phyloP scores from a whole-genome alignment of 30 jellyfish, hydroid and myxozoan genomes.

The Turritopsis dohrnii region DNA sequence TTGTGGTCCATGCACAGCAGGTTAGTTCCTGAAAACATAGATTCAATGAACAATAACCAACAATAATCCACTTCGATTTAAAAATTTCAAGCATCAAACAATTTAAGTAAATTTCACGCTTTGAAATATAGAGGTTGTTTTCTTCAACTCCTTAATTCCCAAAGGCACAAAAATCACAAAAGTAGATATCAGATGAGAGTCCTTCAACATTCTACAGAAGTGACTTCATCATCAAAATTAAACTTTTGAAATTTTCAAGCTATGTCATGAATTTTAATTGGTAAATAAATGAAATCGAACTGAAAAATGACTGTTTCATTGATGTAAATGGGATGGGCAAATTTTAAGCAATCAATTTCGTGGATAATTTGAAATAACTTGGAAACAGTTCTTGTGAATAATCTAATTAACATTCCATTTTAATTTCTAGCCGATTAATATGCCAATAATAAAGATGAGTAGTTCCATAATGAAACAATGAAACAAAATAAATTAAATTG shows the following conservation, averaged over 20 bases:
- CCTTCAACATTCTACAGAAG: background rate
- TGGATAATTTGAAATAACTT: too few species aligned
- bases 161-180: too few species aligned
- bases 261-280: background rate
- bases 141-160: too few species aligned
- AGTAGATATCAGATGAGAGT: background rate
- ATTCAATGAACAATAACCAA: background rate
- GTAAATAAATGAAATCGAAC: background rate
- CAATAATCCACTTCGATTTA: background rate
- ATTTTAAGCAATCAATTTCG: background rate
- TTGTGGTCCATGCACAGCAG: slow-evolving; percentile 69
- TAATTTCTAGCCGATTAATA: background rate
- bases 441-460: background rate
- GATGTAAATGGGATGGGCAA: background rate
- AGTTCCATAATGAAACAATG: too few species aligned
- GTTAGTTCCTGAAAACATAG: slow-evolving; percentile 56
- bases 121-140: too few species aligned
- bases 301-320: background rate
- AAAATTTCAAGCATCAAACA: too few species aligned
- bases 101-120: too few species aligned
- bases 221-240: background rate
- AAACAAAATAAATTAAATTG: too few species aligned
- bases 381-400: too few species aligned
- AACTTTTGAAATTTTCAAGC: background rate
- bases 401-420: background rate